Evolutionary conservation across 2,113 vertebrate species (phyloP), one percentile per base, ranked within the genome.

Genomic region (Amia ocellicauda): DNA sequence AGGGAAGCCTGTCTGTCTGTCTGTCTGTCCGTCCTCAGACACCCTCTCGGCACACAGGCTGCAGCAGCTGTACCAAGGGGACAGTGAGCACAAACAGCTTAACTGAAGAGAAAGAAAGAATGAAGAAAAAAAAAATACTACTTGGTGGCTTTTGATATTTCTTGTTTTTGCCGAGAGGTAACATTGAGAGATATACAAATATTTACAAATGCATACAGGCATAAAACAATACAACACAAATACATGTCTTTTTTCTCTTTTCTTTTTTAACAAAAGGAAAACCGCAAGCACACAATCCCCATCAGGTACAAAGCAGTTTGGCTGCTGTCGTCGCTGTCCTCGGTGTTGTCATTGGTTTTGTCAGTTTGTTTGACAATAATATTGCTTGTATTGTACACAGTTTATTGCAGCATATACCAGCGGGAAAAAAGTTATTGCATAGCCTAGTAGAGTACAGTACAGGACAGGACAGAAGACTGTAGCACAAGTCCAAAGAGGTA

Each of bases 351-450:
- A n/a, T n/a, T n/a, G n/a, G n/a, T n/a, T n/a, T n/a, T n/a, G n/a
- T n/a, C n/a, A 61, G 64, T 65, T 75, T 78, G 69, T 74, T 61
- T 73, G 59, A 74, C 60, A 66, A 72, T 11, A 64, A 49, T 90
- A 85, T 87, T 88, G 88, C 86, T 85, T 73, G 69, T 75, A 77
- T 67, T 67, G 17, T 55, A 80, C 58, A 72, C 49, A 73, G 55
- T 57, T 64, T 70, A 61, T 75, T 58, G 84, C 85, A 87, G 82
- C 78, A 84, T 80, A 62, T 74, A 75, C 79, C 77, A 83, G 82
- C 75, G 68, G 11, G 52, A 3, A 69, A 77, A 52, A 66, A 54
- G 66, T 73, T 78, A 77, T 85, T 90, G 87, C 87, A 90, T 90
- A 90, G 88, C 79, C 78, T 75, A 75, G 78, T 81, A 68, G 62